These are phyloP conservation scores for Archilochus colubris DNA, from an alignment of 2,113 vertebrate species.

Conservation along the genomic window DNA sequence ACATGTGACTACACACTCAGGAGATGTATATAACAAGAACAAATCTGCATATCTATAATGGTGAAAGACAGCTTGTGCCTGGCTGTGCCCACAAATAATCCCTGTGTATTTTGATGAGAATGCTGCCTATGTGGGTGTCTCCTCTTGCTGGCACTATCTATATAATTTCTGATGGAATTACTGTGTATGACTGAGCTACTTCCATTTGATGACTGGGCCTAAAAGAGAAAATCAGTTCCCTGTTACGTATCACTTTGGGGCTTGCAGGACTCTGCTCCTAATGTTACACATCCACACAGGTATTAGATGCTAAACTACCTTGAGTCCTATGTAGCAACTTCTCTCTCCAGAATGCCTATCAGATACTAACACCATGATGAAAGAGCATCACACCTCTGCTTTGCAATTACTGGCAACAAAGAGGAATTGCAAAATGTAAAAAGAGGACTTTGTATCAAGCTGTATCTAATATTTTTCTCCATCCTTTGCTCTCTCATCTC, in stretches of 20 bases:
- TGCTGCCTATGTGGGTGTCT: background rate
- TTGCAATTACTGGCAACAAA: background rate
- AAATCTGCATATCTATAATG: background rate
- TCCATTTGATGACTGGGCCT: background rate
- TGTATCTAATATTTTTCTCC: background rate
- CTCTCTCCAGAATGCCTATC: background rate
- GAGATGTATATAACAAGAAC: background rate
- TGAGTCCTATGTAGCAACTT: background rate
- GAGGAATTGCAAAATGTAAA: background rate
- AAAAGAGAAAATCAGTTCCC: background rate
- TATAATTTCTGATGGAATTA: background rate
- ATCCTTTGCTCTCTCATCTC: background rate
- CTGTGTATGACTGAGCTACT: conserved; percentile 18
- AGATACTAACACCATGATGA: background rate
- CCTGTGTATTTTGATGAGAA: background rate
- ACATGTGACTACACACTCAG: background rate
- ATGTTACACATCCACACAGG: background rate
- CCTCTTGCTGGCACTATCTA: background rate
- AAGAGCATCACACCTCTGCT: background rate
- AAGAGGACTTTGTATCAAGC: background rate
- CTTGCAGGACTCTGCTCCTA: background rate
- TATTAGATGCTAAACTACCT: background rate
- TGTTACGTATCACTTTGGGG: background rate
- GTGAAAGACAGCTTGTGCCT: conserved; percentile 39
- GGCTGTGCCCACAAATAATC: background rate